Conservation (phyloP, 2,797 vertebrate genomes). For the Dipus sagitta region DNA sequence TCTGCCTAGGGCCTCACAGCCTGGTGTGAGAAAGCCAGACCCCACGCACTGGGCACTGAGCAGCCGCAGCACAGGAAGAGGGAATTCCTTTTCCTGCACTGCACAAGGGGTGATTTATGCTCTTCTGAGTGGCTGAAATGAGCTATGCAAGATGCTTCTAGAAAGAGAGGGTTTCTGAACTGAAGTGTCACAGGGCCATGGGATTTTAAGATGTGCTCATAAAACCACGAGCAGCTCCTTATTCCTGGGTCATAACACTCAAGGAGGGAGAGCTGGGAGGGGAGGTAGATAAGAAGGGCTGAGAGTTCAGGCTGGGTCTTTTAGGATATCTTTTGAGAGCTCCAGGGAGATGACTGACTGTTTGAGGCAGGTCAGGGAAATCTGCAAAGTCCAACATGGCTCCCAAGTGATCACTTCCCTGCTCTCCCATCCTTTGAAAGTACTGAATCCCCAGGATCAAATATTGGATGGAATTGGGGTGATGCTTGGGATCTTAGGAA, state of each 20-base stretch:
- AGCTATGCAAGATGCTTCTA: neutral
- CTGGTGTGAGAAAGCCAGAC: neutral
- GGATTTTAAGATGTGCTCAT: neutral
- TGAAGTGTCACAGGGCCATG: neutral
- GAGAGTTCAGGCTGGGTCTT: too few species aligned
- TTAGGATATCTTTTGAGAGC: neutral
- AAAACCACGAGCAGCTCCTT: neutral
- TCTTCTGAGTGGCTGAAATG: neutral
- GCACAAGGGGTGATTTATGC: too few species aligned
- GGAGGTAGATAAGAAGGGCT: rapidly evolving
- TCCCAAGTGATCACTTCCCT: rapidly evolving
- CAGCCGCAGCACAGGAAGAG: rapidly evolving
- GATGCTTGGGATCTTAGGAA: neutral
- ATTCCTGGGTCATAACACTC: neutral
- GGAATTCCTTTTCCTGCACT: too few species aligned
- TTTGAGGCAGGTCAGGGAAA: neutral
- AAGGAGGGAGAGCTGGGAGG: neutral
- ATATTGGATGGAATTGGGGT: rapidly evolving
- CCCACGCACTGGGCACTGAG: rapidly evolving
- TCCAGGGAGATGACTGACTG: neutral
- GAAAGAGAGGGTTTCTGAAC: neutral
- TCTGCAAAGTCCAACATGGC: neutral
- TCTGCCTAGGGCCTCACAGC: neutral
- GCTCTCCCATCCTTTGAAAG: rapidly evolving
- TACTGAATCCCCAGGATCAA: neutral